Base-by-base conservation (phyloP, 2,113 vertebrate genomes). In the Myrmophylax atrothorax region DNA sequence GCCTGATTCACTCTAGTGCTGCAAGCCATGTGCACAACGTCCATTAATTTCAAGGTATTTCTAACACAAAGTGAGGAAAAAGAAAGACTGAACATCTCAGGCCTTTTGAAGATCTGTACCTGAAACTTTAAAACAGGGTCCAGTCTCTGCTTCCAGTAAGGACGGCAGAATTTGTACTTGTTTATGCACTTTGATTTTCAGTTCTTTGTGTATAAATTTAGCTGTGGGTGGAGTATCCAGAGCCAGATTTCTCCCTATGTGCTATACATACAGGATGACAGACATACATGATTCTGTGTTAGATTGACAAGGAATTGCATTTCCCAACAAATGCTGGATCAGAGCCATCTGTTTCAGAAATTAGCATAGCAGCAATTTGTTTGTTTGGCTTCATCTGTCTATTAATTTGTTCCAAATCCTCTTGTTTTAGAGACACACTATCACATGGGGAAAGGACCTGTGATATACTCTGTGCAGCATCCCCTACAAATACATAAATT, bases 301-400 rank as follows among this genome's bases (percentile, higher is more conserved):
- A 69, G 84, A 81, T 90, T 94, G 96, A 95, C 89, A 97, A 69
- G 86, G 89, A 95, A 67, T 89, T 93, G 63, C 79, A 77, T 83
- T 96, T 84, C 74, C 91, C 91, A 81, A 80, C 91, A 90, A 91
- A 92, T 80, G 72, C 52, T 94, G 95, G 88, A 95, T 91, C 46
- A 46, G 60, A 95, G 81, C 94, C 93, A 97, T 96, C 93, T 97
- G 93, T 95, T 96, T 96, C 90, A 93, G 87, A 95, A 85, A 96
- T 95, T 95, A 92, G 70, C 91, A 91, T 92, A 93, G 90, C 92
- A 87, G 90, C 85, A 87, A 46, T 93, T 95, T 95, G 96, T 96
- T 96, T 94, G 91, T 96, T 94, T 96, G 93, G 67, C 77, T 96
- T 96, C 89, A 91, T 94, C 81, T 96, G 88, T 94, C 88, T 92